Evolutionary conservation across 64 coral and sea anemone genomes (phyloP).

Genomic region (Acropora yongei): DNA sequence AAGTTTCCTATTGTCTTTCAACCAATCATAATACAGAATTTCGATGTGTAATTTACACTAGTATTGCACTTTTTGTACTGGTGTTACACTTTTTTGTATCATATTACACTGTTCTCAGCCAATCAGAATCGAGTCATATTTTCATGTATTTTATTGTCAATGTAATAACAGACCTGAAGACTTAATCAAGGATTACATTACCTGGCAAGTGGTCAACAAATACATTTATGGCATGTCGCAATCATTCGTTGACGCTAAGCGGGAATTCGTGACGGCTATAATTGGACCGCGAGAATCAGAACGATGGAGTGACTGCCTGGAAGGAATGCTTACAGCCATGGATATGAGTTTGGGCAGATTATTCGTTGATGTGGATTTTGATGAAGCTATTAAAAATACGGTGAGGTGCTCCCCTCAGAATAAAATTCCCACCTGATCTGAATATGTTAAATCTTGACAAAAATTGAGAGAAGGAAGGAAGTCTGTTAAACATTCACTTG

Average conservation of each 20-base stretch:
- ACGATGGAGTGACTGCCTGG: slow-evolving; percentile 38
- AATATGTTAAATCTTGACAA: too few species aligned
- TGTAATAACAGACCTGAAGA: not conserved
- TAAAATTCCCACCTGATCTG: too few species aligned
- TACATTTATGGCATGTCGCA: slow-evolving; percentile 16
- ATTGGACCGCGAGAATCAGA: not conserved
- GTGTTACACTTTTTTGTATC: too few species aligned
- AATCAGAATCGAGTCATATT: too few species aligned
- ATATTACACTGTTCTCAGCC: too few species aligned
- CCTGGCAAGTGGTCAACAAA: slow-evolving; percentile 42
- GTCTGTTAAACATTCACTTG: too few species aligned
- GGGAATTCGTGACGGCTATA: not conserved
- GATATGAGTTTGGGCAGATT: slow-evolving; percentile 50
- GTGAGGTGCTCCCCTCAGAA: not conserved
- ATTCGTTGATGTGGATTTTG: slow-evolving; percentile 54
- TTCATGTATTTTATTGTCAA: too few species aligned
- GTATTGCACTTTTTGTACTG: too few species aligned
- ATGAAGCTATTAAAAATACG: slow-evolving; percentile 14
- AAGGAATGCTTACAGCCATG: slow-evolving; percentile 18
- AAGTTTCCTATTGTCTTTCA: too few species aligned
- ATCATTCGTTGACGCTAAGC: not conserved
- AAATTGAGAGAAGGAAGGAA: too few species aligned
- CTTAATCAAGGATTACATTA: slow-evolving; percentile 46
- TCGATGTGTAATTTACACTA: too few species aligned
- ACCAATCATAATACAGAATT: too few species aligned